A percentile compares a stretch with the other conserved stretches of the same genome.
phyloP scores from a whole-genome alignment of 2,113 vertebrate genomes.

The Cyprinus carpio region DNA sequence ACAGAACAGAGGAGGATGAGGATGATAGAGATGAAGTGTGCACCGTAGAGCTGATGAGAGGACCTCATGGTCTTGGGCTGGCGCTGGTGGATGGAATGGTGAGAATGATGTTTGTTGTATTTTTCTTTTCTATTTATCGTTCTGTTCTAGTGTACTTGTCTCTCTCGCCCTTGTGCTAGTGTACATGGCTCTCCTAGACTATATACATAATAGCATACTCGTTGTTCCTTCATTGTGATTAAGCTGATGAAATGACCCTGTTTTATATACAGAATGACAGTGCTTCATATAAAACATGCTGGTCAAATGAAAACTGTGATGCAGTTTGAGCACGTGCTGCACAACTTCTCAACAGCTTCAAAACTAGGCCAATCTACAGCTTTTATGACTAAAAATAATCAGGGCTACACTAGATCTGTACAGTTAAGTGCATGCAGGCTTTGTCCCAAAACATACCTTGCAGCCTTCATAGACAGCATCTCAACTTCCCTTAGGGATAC shows the following conservation, averaged over 20 bases:
- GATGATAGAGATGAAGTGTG: slow-evolving; percentile 74
- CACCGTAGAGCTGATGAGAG: slow-evolving; percentile 73
- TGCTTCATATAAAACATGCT: not conserved
- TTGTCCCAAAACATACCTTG: not conserved
- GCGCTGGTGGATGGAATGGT: slow-evolving; percentile 79
- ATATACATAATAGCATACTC: too few species aligned
- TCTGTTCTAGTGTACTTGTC: not conserved
- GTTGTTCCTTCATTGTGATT: not conserved
- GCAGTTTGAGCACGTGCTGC: not conserved
- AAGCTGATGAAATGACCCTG: not conserved
- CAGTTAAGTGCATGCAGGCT: not conserved
- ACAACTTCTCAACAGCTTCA: not conserved
- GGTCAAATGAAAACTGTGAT: not conserved
- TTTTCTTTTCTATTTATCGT: not conserved
- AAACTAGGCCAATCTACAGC: slow-evolving; percentile 30
- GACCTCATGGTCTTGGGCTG: slow-evolving; percentile 76
- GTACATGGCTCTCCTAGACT: too few species aligned
- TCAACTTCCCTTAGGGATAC: not conserved
- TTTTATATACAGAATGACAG: not conserved
- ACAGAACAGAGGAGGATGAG: slow-evolving; percentile 49
- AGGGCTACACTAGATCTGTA: not conserved
- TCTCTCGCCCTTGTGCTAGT: too few species aligned
- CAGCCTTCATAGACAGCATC: not conserved
- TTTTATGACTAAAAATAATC: slow-evolving; percentile 36
- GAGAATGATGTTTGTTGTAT: not conserved